These are phyloP conservation scores for Synchiropus splendidus DNA, from an alignment of 2,113 vertebrate species.

Conservation along the genomic window DNA sequence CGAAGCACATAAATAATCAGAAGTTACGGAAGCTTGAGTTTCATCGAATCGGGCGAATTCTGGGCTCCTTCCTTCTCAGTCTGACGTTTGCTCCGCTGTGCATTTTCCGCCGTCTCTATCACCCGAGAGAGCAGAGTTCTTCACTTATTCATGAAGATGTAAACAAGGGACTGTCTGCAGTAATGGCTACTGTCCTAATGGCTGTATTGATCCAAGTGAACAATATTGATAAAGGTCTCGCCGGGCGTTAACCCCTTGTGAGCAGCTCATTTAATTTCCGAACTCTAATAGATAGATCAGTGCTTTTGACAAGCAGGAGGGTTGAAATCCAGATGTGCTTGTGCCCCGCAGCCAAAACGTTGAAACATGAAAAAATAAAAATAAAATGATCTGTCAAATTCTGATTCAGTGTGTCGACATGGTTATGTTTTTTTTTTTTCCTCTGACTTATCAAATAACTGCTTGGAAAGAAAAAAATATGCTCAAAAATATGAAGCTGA, in stretches of 20 bases:
- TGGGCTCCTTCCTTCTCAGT: no score
- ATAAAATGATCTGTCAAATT: no score
- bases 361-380: no score
- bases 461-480: no score
- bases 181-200: slow-evolving; percentile 16
- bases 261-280: slow-evolving; percentile 6
- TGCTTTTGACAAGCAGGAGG: background rate
- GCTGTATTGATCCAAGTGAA: slow-evolving; percentile 16
- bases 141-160: slow-evolving; percentile 21
- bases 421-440: no score
- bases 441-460: no score
- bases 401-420: no score
- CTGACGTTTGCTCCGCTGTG: slow-evolving; percentile 23
- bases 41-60: no score
- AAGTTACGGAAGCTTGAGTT: slow-evolving; percentile 25
- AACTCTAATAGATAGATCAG: slow-evolving; percentile 5
- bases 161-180: slow-evolving; percentile 17
- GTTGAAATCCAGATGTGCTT: no score
- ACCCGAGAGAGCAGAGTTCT: slow-evolving; percentile 3
- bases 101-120: background rate
- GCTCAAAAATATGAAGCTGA: no score
- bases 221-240: slow-evolving; percentile 10
- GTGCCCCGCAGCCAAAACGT: no score
- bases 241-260: slow-evolving; percentile 1
- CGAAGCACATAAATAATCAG: slow-evolving; percentile 53